Conservation (phyloP, 2,888 invertebrate species). For the Epinotia nisella region DNA sequence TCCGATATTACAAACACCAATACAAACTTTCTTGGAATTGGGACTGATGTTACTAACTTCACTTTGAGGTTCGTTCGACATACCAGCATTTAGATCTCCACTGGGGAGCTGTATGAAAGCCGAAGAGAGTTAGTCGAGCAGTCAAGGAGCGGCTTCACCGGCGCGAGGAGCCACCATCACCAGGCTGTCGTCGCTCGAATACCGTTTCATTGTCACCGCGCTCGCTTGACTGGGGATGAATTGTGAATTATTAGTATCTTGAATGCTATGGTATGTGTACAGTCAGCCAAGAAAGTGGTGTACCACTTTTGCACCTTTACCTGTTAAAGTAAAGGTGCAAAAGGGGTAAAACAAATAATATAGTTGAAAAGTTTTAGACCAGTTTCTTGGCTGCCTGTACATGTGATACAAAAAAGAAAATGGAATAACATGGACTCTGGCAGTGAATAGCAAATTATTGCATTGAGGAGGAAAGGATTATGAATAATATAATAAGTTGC, state of each 20-base stretch:
- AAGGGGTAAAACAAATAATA: too few species aligned
- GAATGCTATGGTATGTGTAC: background rate
- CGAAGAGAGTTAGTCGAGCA: background rate
- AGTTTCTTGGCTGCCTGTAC: too few species aligned
- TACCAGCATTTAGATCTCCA: conserved; percentile 1
- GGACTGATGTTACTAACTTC: background rate
- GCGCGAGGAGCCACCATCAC: conserved; percentile 71
- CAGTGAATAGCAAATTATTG: too few species aligned
- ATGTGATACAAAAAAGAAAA: background rate
- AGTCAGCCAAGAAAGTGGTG: background rate
- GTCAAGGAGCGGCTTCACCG: conserved; percentile 65
- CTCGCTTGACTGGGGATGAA: conserved; percentile 66
- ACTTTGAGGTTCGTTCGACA: background rate
- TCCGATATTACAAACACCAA: background rate
- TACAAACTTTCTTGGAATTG: background rate
- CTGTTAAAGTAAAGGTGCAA: too few species aligned
- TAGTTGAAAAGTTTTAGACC: too few species aligned
- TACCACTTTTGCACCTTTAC: too few species aligned
- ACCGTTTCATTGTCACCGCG: conserved; percentile 74
- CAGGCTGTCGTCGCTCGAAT: conserved; percentile 80
- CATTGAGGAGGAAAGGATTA: too few species aligned
- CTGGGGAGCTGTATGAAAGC: conserved; percentile 16
- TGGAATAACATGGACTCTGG: background rate
- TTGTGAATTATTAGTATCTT: too few species aligned
- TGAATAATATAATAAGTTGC: too few species aligned